Percentiles rank a stretch among this genome's conserved stretches.
Evolutionary conservation across 2,113 vertebrate genomes (phyloP).

Genomic region (Takifugu flavidus): DNA sequence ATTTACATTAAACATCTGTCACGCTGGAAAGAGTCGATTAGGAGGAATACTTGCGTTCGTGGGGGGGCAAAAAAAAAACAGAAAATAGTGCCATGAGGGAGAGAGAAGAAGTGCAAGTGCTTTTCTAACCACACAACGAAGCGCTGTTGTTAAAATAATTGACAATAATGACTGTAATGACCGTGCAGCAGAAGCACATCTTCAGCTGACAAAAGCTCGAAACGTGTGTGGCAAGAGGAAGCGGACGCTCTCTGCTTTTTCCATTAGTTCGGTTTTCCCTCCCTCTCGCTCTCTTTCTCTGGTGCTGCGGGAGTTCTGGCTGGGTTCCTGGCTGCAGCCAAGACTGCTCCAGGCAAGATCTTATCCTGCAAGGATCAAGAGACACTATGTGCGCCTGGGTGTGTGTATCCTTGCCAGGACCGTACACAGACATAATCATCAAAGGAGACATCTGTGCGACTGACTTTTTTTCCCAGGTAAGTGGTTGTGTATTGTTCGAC

Average conservation of each 20-base stretch:
- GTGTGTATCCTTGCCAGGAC: constrained; percentile 63
- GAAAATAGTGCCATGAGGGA: constrained; percentile 4
- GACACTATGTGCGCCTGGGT: constrained; percentile 62
- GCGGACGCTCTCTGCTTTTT: constrained; percentile 12
- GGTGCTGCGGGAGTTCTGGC: constrained; percentile 71
- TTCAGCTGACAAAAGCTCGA: constrained; percentile 15
- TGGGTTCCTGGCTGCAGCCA: constrained; percentile 62
- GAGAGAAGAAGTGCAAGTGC: constrained; percentile 29
- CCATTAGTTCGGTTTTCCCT: constrained; percentile 28
- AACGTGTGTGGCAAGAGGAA: constrained; percentile 17
- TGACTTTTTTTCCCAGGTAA: constrained; percentile 53
- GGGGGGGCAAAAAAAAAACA: constrained; percentile 9
- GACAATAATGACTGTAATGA: constrained; percentile 47
- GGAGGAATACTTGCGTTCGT: neutral
- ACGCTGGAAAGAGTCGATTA: constrained; percentile 20
- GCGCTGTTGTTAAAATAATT: constrained; percentile 47
- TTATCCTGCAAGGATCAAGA: constrained; percentile 77
- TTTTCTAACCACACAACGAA: constrained; percentile 21
- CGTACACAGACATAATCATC: constrained; percentile 66
- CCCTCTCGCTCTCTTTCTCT: constrained; percentile 28
- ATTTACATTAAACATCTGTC: neutral
- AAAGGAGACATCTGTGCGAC: constrained; percentile 72
- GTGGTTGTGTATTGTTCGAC: constrained; percentile 49
- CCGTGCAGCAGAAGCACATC: constrained; percentile 14
- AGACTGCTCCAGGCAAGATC: constrained; percentile 71